These are phyloP conservation scores for Petrocephalus sullivani DNA, from an alignment of 2,797 vertebrate genomes.

Conservation along the genomic window DNA sequence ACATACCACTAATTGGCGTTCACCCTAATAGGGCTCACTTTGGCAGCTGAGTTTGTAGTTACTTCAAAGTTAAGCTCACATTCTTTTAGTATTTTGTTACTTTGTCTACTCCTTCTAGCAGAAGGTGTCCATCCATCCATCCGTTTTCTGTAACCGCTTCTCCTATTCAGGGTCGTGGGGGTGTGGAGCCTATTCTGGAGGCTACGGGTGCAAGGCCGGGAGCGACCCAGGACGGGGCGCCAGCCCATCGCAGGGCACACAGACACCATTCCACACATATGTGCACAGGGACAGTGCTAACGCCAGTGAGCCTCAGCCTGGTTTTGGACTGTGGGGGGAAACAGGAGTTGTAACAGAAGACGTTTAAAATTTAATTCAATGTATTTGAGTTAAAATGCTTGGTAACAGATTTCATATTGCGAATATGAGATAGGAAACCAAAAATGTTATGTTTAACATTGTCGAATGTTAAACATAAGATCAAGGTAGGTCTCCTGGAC, in stretches of 20 bases:
- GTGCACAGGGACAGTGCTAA: no score
- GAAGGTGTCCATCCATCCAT: not conserved
- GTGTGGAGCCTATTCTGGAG: no score
- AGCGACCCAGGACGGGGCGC: no score
- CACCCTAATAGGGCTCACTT: slow-evolving; percentile 1
- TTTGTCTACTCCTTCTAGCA: not conserved
- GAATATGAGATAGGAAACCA: not conserved
- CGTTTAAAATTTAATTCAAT: not conserved
- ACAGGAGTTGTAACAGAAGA: no score
- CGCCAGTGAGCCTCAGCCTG: no score
- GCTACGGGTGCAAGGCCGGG: no score
- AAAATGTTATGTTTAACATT: not conserved
- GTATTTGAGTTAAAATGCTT: not conserved
- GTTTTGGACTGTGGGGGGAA: no score
- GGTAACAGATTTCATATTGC: not conserved
- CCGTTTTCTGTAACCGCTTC: no score
- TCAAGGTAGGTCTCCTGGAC: not conserved
- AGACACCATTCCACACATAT: no score
- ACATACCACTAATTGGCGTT: slow-evolving; percentile 7
- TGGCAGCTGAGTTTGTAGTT: not conserved
- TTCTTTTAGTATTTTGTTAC: not conserved
- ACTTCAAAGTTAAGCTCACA: not conserved
- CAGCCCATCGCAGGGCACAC: no score
- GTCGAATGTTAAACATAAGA: not conserved
- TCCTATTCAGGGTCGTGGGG: no score